Percentiles rank a stretch among this genome's conserved stretches.
Conservation (phyloP, 2,888 invertebrate species). For the Hydriomena furcata region DNA sequence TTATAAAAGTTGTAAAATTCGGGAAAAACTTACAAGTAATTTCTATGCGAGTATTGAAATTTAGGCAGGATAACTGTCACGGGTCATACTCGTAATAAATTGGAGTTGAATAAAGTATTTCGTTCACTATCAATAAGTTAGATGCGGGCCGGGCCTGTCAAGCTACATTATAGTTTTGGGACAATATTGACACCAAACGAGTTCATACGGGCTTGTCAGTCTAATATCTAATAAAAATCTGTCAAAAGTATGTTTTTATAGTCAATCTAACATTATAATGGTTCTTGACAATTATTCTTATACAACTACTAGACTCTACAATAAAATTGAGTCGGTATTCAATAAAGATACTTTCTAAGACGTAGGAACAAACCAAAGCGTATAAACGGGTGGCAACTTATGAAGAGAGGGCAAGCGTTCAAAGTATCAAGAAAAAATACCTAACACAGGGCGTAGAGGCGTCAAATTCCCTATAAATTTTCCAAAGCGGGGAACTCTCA, state of each 20-base stretch:
- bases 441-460: slow-evolving; percentile 43
- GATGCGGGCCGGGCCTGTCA: slow-evolving; percentile 52
- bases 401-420: slow-evolving; percentile 16
- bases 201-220: slow-evolving; percentile 56
- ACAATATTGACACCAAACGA: slow-evolving; percentile 18
- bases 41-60: not conserved
- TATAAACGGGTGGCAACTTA: slow-evolving; percentile 13
- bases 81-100: too few species aligned
- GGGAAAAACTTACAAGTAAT: not conserved
- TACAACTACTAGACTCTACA: too few species aligned
- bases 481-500: slow-evolving; percentile 55
- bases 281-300: too few species aligned
- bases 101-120: slow-evolving; percentile 6
- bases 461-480: slow-evolving; percentile 69
- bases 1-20: too few species aligned
- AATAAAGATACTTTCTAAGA: too few species aligned
- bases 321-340: too few species aligned
- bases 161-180: slow-evolving; percentile 8
- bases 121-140: slow-evolving; percentile 23
- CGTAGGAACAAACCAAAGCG: slow-evolving; percentile 7
- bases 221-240: slow-evolving; percentile 17
- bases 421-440: slow-evolving; percentile 30
- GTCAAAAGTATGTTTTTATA: too few species aligned
- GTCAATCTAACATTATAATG: too few species aligned
- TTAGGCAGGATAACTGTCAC: too few species aligned